phyloP scores from a whole-genome alignment of 2,888 invertebrate genomes.

The Ectobius pallidus region DNA sequence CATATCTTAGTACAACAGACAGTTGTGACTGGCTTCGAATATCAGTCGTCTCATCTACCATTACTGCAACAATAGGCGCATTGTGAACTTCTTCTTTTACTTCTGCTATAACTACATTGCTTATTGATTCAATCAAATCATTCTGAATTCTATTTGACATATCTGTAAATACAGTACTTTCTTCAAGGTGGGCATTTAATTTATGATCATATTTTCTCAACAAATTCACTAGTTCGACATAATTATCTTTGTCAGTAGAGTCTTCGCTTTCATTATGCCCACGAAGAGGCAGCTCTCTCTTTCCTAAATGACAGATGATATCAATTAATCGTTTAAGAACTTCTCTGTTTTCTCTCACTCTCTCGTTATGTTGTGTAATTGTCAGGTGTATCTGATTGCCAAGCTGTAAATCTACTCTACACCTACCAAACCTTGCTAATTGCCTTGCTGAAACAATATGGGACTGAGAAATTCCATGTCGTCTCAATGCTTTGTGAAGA shows the following conservation, averaged over 20 bases:
- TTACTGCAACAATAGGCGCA: conserved; percentile 22
- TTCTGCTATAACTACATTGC: neutral
- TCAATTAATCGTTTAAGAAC: conserved; percentile 22
- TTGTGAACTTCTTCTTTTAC: conserved; percentile 12
- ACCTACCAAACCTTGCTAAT: conserved; percentile 21
- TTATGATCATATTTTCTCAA: neutral
- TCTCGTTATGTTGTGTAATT: conserved; percentile 11
- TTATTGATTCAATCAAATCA: conserved; percentile 22
- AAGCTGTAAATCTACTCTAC: conserved; percentile 11
- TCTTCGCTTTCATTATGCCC: conserved; percentile 21
- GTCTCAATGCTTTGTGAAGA: conserved; percentile 18
- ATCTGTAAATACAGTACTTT: conserved; percentile 15
- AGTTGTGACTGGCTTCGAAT: conserved; percentile 17
- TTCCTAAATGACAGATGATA: conserved; percentile 14
- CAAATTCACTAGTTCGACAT: conserved; percentile 37
- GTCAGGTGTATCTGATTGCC: neutral
- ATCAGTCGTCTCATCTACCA: conserved; percentile 27
- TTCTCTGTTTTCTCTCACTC: conserved; percentile 17
- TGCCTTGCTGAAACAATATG: neutral
- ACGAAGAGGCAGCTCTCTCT: conserved; percentile 23
- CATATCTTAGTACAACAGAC: conserved; percentile 16
- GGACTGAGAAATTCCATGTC: conserved; percentile 19
- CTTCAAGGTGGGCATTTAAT: conserved; percentile 5
- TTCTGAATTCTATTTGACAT: conserved; percentile 33
- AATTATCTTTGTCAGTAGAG: conserved; percentile 15